Evolutionary conservation across 2,113 vertebrate species (phyloP).

Genomic region (Mobula birostris): DNA sequence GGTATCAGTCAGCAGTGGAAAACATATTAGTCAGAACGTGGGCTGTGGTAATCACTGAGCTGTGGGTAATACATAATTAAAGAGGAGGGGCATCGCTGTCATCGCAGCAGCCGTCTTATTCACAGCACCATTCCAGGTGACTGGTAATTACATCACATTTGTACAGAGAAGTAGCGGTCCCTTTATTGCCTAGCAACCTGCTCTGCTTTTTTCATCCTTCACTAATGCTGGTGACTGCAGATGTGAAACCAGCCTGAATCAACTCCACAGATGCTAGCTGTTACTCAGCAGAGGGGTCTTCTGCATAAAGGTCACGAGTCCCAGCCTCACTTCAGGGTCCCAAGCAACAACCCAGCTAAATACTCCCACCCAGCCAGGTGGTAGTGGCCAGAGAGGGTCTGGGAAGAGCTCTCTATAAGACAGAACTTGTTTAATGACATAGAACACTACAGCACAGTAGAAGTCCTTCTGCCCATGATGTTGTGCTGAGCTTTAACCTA

Average conservation of each 20-base stretch:
- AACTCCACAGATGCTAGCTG: neutral
- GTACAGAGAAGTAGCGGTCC: neutral
- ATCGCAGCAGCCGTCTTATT: neutral
- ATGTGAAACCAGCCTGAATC: too few relatives aligned
- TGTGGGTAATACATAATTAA: neutral
- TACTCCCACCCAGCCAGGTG: too few relatives aligned
- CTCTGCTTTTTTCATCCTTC: neutral
- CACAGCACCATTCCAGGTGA: neutral
- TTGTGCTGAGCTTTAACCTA: too few relatives aligned
- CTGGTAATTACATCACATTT: neutral
- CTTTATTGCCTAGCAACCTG: neutral
- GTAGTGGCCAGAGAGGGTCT: too few relatives aligned
- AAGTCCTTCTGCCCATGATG: too few relatives aligned
- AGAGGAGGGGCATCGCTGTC: neutral
- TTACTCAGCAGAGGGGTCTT: neutral
- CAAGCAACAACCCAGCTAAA: too few relatives aligned
- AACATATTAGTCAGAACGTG: neutral
- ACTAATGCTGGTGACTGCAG: neutral
- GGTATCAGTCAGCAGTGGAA: neutral
- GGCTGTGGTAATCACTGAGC: neutral
- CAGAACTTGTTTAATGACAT: too few relatives aligned
- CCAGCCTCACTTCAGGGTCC: too few relatives aligned
- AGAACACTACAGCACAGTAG: too few relatives aligned
- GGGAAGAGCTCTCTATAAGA: too few relatives aligned
- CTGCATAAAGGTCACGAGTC: too few relatives aligned